Conservation (phyloP, 1,140 invertebrate species). For the Yoshiicerus persimilis region DNA sequence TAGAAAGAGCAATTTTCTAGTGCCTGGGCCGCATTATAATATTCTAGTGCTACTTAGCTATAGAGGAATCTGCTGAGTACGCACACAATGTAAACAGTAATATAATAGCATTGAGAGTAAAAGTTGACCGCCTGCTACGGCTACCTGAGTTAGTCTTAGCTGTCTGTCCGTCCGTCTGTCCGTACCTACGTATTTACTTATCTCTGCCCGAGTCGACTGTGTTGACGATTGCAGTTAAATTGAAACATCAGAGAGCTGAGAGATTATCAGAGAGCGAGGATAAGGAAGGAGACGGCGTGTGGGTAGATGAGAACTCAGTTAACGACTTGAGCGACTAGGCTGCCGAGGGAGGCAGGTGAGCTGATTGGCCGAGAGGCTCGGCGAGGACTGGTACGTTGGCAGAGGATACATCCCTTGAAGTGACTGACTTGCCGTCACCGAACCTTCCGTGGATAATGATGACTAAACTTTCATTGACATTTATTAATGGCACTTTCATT, state of each 20-base stretch:
- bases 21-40: neutral
- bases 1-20: neutral
- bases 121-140: neutral
- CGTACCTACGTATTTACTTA: neutral
- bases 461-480: slow-evolving; percentile 37
- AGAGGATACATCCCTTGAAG: slow-evolving; percentile 1
- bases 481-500: slow-evolving; percentile 47
- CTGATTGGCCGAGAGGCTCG: neutral
- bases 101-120: neutral
- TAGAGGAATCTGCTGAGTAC: neutral
- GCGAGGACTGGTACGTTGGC: neutral
- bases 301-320: neutral
- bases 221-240: neutral
- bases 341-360: neutral
- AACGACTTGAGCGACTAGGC: neutral
- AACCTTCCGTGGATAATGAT: slow-evolving; percentile 31
- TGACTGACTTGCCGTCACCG: neutral
- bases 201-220: neutral
- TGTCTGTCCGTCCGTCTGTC: neutral
- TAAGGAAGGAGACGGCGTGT: neutral
- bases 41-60: neutral
- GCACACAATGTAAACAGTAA: neutral
- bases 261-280: neutral
- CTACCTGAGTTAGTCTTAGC: neutral
- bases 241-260: neutral